A percentile compares a stretch with the other conserved stretches of the same genome.
Evolutionary conservation across 2,888 invertebrate genomes (phyloP).

Genomic region (Tipula vernalis): DNA sequence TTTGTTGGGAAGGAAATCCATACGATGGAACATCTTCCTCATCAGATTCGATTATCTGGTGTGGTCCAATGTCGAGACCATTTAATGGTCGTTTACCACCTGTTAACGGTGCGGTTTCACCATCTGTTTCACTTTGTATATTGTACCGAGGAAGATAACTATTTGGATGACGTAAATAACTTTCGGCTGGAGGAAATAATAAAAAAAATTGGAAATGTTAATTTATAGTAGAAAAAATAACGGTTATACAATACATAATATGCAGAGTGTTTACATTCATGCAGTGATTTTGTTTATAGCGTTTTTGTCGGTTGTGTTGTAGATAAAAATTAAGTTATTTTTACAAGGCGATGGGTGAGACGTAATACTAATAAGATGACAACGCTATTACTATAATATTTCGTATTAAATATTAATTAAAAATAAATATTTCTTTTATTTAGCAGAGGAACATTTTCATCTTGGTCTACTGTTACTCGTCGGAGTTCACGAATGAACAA

Average conservation of each 20-base stretch:
- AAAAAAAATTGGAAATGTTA: neutral
- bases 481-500: no score
- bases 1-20: constrained; percentile 35
- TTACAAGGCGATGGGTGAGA: no score
- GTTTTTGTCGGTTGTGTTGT: neutral
- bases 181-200: constrained; percentile 38
- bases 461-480: no score
- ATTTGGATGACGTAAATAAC: constrained; percentile 72
- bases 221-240: neutral
- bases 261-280: neutral
- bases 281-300: neutral
- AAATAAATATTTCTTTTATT: no score
- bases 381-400: no score
- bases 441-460: no score
- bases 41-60: constrained; percentile 32
- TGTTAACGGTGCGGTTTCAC: constrained; percentile 34
- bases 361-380: no score
- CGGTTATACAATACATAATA: neutral
- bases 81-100: constrained; percentile 21
- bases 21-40: constrained; percentile 37
- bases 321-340: no score
- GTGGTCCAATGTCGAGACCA: constrained; percentile 19
- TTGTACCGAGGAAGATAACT: constrained; percentile 64
- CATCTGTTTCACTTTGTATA: constrained; percentile 52
- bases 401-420: no score